Conservation (phyloP, 2,113 vertebrate genomes). For the Nanorana parkeri region DNA sequence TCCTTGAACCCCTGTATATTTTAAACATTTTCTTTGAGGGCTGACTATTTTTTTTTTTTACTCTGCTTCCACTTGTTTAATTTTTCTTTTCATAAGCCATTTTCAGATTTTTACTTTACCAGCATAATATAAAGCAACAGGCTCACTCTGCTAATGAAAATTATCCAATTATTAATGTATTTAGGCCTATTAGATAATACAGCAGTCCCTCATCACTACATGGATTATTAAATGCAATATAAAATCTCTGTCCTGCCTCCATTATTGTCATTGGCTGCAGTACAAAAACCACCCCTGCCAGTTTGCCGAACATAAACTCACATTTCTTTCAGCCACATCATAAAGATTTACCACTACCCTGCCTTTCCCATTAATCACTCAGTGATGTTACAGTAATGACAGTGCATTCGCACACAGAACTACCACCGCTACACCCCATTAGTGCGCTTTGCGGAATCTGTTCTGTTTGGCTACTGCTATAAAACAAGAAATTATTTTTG, state of each 20-base stretch:
- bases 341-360: constrained; percentile 48
- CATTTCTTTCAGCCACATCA: constrained; percentile 50
- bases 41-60: no score
- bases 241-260: constrained; percentile 12
- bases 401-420: constrained; percentile 21
- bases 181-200: constrained; percentile 1
- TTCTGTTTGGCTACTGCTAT: constrained; percentile 6
- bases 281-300: constrained; percentile 43
- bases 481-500: constrained; percentile 29
- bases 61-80: no score
- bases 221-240: constrained; percentile 44
- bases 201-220: constrained; percentile 13
- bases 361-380: constrained; percentile 52
- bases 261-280: constrained; percentile 42
- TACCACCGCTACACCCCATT: constrained; percentile 37
- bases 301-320: constrained; percentile 41
- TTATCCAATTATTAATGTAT: constrained; percentile 11
- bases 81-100: no score
- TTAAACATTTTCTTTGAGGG: no score
- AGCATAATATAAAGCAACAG: no score
- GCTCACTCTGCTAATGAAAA: neutral
- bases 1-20: no score
- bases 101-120: no score
- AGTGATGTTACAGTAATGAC: constrained; percentile 47
- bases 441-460: constrained; percentile 3